Conservation (phyloP, 2,113 vertebrate species). For the Muntiacus reevesi region DNA sequence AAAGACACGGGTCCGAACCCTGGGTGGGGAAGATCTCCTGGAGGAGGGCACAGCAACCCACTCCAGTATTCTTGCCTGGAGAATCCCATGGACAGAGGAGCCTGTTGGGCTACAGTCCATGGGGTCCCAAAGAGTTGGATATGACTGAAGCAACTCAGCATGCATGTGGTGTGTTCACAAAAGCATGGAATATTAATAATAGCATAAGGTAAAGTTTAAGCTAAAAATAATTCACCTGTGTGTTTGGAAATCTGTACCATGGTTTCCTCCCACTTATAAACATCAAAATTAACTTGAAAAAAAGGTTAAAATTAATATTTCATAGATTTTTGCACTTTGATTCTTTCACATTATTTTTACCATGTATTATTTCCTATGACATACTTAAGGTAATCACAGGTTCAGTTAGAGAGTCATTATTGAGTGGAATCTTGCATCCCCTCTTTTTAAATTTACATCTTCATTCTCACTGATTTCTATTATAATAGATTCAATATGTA, state of each 20-base stretch:
- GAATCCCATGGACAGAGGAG: neutral
- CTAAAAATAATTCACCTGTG: neutral
- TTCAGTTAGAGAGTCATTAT: neutral
- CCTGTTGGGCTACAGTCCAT: neutral
- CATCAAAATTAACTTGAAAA: neutral
- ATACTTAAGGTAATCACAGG: neutral
- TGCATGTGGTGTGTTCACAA: neutral
- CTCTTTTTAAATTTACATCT: neutral
- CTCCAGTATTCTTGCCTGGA: neutral
- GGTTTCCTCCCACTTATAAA: neutral
- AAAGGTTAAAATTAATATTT: neutral
- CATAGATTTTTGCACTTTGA: neutral
- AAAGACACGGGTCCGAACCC: neutral
- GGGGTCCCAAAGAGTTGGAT: neutral
- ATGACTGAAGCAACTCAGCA: neutral
- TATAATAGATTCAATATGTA: neutral
- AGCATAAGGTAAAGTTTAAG: neutral
- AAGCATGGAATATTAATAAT: neutral
- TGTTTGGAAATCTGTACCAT: neutral
- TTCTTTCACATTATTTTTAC: neutral
- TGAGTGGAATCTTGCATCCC: slow-evolving; percentile 3
- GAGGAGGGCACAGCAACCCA: neutral
- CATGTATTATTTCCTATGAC: neutral
- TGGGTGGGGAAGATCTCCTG: neutral
- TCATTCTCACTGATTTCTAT: neutral